Conservation (phyloP, 2,113 vertebrate genomes). For the Dendrocopos noguchii region DNA sequence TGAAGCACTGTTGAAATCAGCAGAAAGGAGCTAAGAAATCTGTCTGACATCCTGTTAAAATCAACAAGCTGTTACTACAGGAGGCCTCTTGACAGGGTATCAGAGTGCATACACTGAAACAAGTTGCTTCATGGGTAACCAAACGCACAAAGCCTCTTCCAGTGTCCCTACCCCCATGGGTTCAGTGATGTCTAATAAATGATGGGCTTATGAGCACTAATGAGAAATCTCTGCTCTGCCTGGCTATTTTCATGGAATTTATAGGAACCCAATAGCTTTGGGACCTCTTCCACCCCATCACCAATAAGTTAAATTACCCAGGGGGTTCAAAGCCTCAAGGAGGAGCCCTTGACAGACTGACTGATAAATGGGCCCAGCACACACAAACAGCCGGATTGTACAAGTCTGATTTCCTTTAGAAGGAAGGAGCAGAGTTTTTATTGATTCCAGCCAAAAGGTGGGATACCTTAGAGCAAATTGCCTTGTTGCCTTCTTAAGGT, state of each 20-base stretch:
- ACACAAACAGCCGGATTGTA: constrained; percentile 12
- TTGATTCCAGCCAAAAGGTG: background rate
- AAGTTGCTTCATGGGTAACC: constrained; percentile 62
- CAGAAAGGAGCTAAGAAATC: constrained; percentile 55
- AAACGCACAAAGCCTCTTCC: constrained; percentile 29
- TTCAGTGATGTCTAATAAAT: constrained; percentile 55
- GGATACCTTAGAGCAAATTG: background rate
- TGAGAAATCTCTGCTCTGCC: constrained; percentile 47
- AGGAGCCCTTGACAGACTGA: constrained; percentile 35
- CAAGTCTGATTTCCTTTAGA: constrained; percentile 21
- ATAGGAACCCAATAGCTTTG: constrained; percentile 27
- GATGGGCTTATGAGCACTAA: constrained; percentile 51
- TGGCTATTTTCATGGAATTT: constrained; percentile 40
- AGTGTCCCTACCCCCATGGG: constrained; percentile 27
- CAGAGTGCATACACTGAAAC: constrained; percentile 54
- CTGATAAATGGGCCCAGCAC: constrained; percentile 27
- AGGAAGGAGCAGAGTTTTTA: background rate
- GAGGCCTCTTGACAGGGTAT: constrained; percentile 61
- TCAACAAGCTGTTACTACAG: constrained; percentile 46
- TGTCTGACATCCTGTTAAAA: constrained; percentile 61
- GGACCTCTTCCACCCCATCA: constrained; percentile 27
- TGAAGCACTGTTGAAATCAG: constrained; percentile 47
- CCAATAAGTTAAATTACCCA: constrained; percentile 37
- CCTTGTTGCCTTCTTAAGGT: background rate
- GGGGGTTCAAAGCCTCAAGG: constrained; percentile 41